Evolutionary conservation across 2,888 invertebrate genomes (phyloP).

Genomic region (Tipula lateralis): DNA sequence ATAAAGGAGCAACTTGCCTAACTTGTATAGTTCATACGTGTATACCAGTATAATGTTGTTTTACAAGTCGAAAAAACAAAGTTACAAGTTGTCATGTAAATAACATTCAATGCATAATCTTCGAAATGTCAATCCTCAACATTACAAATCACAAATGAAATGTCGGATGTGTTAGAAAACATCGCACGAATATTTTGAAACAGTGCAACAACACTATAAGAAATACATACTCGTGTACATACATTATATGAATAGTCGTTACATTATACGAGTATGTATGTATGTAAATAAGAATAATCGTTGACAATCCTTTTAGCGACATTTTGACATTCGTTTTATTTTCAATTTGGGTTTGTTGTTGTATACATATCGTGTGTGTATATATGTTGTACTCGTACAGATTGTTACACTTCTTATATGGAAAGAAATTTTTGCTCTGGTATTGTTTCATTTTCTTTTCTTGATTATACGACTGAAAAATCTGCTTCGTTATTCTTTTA

Average conservation of each 20-base stretch:
- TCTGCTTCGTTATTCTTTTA: not conserved
- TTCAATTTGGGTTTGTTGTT: not conserved
- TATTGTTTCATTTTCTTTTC: not conserved
- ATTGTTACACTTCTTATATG: not conserved
- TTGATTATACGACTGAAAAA: not conserved
- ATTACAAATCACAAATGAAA: not conserved
- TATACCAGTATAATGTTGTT: not conserved
- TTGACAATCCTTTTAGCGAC: constrained; percentile 24
- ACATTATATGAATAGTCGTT: not conserved
- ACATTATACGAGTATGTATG: not conserved
- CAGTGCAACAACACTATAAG: not conserved
- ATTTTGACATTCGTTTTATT: constrained; percentile 24
- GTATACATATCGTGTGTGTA: not conserved
- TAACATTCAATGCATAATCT: not conserved
- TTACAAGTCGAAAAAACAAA: not conserved
- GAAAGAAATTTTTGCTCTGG: not conserved
- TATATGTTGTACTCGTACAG: not conserved
- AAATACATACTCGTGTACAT: not conserved
- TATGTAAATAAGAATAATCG: constrained; percentile 1
- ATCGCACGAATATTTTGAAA: not conserved
- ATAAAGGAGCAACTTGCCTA: not conserved
- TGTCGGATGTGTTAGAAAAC: not conserved
- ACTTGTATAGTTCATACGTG: too few species aligned
- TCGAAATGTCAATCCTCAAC: not conserved
- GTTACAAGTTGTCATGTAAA: not conserved